Percentiles rank a stretch among this genome's conserved stretches.
These are phyloP conservation scores for Aspidoscelis tigris DNA, from an alignment of 2,113 vertebrate species.

Conservation along the genomic window DNA sequence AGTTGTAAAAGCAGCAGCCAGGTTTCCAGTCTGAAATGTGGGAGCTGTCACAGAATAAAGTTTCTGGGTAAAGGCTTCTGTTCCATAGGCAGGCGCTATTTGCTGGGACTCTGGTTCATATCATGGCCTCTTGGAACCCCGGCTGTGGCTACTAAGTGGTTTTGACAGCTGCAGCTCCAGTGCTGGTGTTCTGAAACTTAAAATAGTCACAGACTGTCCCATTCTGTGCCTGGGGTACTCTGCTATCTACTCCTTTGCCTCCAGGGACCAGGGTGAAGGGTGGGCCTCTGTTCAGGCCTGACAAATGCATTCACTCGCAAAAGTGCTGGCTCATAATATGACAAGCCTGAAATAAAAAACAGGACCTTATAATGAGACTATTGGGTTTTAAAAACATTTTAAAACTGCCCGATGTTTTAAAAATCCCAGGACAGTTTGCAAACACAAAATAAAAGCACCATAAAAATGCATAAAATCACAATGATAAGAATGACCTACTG, in stretches of 20 bases:
- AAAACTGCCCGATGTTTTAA: too few species aligned
- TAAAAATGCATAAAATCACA: too few species aligned
- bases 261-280: not conserved
- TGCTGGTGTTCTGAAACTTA: not conserved
- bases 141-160: not conserved
- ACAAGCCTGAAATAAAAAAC: not conserved
- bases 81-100: not conserved
- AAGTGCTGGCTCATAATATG: not conserved
- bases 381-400: too few species aligned
- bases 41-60: not conserved
- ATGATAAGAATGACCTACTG: too few species aligned
- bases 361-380: not conserved
- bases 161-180: not conserved
- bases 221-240: not conserved
- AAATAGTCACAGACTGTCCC: slow-evolving; percentile 10
- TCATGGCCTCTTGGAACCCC: not conserved
- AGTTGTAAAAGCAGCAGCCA: not conserved
- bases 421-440: too few species aligned
- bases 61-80: too few species aligned
- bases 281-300: not conserved
- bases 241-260: not conserved
- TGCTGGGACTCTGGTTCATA: not conserved
- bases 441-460: too few species aligned
- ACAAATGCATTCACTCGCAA: not conserved
- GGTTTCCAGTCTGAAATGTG: not conserved